Conservation (phyloP, 1,140 invertebrate species). For the Acromyrmex heyeri region DNA sequence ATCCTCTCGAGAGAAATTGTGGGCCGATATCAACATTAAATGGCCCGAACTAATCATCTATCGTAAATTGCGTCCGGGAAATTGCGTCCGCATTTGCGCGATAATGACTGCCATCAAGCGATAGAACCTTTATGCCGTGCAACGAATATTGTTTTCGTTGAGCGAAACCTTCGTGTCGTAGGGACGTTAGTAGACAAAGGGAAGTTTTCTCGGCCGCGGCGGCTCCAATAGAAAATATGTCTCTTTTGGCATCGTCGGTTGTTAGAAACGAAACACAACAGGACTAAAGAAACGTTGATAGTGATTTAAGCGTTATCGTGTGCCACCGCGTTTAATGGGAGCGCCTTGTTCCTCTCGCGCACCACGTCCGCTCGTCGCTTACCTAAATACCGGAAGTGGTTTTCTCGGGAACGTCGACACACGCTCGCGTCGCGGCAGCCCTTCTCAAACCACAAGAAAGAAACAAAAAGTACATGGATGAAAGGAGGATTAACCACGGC, state of each 20-base stretch:
- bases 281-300: conserved; percentile 51
- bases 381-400: conserved; percentile 80
- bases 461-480: conserved; percentile 70
- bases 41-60: conserved; percentile 8
- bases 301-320: conserved; percentile 59
- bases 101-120: conserved; percentile 46
- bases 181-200: conserved; percentile 32
- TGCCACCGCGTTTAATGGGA: conserved; percentile 53
- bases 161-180: conserved; percentile 36
- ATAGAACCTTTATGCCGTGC: conserved; percentile 39
- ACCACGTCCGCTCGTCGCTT: conserved; percentile 53
- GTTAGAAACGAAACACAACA: conserved; percentile 21
- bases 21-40: conserved; percentile 15
- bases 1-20: conserved; percentile 14
- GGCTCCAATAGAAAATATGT: conserved; percentile 23
- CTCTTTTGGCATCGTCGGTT: conserved; percentile 16
- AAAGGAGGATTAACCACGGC: conserved; percentile 64
- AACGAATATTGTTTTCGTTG: conserved; percentile 50
- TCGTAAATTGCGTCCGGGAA: conserved; percentile 36
- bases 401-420: conserved; percentile 69
- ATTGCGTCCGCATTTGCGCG: conserved; percentile 44
- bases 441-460: conserved; percentile 55
- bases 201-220: conserved; percentile 9
- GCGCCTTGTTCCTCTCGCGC: conserved; percentile 57
- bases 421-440: conserved; percentile 33